Base-by-base conservation (phyloP, 2,113 vertebrate species). In the Glaucidium brasilianum region DNA sequence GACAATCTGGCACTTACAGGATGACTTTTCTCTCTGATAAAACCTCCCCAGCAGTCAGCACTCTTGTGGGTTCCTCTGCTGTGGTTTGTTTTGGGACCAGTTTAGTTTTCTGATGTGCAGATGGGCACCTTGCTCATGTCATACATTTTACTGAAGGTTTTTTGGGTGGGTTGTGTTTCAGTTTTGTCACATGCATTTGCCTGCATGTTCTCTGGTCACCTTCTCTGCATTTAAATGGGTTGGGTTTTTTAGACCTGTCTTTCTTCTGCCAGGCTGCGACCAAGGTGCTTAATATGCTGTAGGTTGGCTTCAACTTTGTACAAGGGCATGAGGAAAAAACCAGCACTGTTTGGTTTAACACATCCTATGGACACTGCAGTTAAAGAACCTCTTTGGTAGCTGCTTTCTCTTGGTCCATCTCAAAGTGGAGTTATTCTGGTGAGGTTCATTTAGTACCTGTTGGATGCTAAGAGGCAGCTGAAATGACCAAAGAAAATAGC, bases 1-100 rank as follows among this genome's bases (percentile, higher is more conserved):
- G 69, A 43, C 53, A 37, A 3, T n/a, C 32, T 0, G 3, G 37
- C 0, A 0, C 30, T 91, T 63, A 11, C 5, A 22, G 53, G 47
- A 67, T 30, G 23, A 4, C 11, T 81, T 63, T 35, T 47, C 27
- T 19, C 14, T 52, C 35, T 72, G 34, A 32, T 56, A 26, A 88
- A 77, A 45, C 26, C 23, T 63, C 26, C 27, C 41, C 26, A 72
- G 55, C 17, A 34, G 55, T 78, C 85, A 73, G 55, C 37, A 29
- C 7, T 53, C 41, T 53, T 53, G 41, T 13, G 34, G 29, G 13
- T 81, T 76, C 25, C n/a, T 63, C 47, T 2, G 0, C 0, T 30
- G 30, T 35, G 26, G 22, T 58, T 73, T 53, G 16, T 16, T 77
- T 74, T 53, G 56, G 29, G 64, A 53, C 9, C 6, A 68, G 47